Conservation (phyloP, 2,113 vertebrate genomes). For the Cyanocitta stelleri region DNA sequence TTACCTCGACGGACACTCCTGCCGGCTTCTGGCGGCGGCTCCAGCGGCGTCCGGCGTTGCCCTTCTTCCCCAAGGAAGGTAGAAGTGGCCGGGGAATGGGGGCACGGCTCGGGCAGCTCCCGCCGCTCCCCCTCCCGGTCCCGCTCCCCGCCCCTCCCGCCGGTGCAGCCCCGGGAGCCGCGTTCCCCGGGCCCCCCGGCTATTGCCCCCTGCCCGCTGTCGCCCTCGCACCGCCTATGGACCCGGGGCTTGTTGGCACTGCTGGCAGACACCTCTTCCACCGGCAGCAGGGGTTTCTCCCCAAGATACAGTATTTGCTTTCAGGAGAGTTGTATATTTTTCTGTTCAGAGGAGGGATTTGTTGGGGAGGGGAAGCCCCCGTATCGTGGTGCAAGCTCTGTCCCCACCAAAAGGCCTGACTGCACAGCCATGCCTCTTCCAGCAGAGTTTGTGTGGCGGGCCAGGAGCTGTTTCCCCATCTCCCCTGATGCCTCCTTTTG, state of each 20-base stretch:
- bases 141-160: neutral
- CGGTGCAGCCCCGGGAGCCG: neutral
- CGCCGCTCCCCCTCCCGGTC: neutral
- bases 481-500: neutral
- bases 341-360: neutral
- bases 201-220: too few relatives aligned
- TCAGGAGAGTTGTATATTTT: neutral
- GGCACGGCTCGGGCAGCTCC: too few relatives aligned
- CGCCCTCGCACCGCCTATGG: neutral
- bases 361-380: neutral
- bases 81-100: neutral
- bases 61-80: neutral
- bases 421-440: neutral
- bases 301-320: neutral
- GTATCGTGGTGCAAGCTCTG: too few relatives aligned
- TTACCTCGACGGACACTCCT: neutral
- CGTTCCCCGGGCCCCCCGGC: too few relatives aligned
- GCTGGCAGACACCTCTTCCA: neutral
- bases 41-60: neutral
- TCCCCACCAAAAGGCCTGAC: neutral
- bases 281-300: neutral
- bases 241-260: neutral
- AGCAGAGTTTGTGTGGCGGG: neutral
- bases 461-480: neutral
- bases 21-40: neutral